phyloP scores from a whole-genome alignment of 2,888 invertebrate species.

The Drosophila demipolita region DNA sequence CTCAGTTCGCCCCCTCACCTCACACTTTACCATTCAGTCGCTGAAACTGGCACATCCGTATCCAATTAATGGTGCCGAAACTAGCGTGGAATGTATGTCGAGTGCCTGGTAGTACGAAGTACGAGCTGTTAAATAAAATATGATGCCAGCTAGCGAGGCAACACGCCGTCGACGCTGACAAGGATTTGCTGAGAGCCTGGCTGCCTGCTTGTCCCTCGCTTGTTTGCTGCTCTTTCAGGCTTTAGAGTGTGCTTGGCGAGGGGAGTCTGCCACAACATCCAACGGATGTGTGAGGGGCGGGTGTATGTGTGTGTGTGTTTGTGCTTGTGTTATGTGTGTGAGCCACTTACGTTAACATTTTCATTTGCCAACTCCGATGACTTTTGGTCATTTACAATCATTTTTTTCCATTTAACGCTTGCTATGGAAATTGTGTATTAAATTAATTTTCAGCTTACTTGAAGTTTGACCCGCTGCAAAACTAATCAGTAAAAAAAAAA shows the following conservation, averaged over 20 bases:
- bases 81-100: slow-evolving; percentile 76
- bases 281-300: not conserved
- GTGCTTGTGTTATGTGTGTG: slow-evolving; percentile 38
- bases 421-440: slow-evolving; percentile 72
- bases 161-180: slow-evolving; percentile 21
- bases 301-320: slow-evolving; percentile 3
- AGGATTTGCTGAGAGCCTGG: slow-evolving; percentile 41
- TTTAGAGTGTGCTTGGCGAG: slow-evolving; percentile 1
- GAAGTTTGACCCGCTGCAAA: slow-evolving; percentile 62
- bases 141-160: slow-evolving; percentile 49
- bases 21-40: slow-evolving; percentile 32
- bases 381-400: slow-evolving; percentile 77
- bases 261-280: slow-evolving; percentile 5
- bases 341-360: slow-evolving; percentile 77
- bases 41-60: slow-evolving; percentile 78
- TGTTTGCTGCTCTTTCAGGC: slow-evolving; percentile 58
- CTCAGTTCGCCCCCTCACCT: not conserved
- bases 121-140: slow-evolving; percentile 74
- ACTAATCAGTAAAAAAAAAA: slow-evolving; percentile 20
- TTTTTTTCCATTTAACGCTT: slow-evolving; percentile 48
- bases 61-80: slow-evolving; percentile 77
- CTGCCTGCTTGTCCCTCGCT: slow-evolving; percentile 62
- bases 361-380: slow-evolving; percentile 75
- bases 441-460: slow-evolving; percentile 80
- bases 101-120: slow-evolving; percentile 59